Base-by-base conservation (phyloP, 2,888 invertebrate species). In the Eueremaeus valkanovi region DNA sequence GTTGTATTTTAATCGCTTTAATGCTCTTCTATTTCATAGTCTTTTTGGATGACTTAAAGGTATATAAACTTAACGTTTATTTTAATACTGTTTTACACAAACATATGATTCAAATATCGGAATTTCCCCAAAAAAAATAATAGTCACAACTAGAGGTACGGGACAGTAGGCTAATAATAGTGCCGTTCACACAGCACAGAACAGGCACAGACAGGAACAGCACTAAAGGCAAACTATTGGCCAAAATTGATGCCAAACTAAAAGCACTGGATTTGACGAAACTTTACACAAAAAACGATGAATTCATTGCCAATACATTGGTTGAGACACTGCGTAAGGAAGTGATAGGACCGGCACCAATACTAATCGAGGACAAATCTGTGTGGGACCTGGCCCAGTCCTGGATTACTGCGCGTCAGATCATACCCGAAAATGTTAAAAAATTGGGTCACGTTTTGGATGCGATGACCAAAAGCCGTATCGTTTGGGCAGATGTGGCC, bases 401-500 rank as follows among this genome's bases (percentile, higher is more conserved):
- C 5, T 83, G 83, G 83, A 81, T 83, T 1, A 80, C 79, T 21
- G 72, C 80, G 2, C 77, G 82, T 68, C 78, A 81, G 73, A 80
- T 83, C 5, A 80, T 81, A 78, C 82, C 82, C 8, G 81, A 81
- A 55, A 72, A 79, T 40, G 78, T 78, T 79, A 82, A 82, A 16
- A 80, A 80, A 33, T 72, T 80, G 27, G 83, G 83, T 24, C 81
- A 80, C 31, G 79, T 84, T 11, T 76, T 84, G 8, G 78, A 80
- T 45, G 81, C 82, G 8, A 80, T 84, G 80, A 79, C 81, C 11
- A 81, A 80, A 18, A 79, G 80, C n/a, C 79, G 79, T 51, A 83
- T 85, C 66, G 78, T 81, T 8, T 73, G 79, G 51, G 93, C 91
- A 11, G 92, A 91, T 83, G 90, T 92, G 84, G 16, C 21, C 21